These are phyloP conservation scores for Jacana jacana DNA, from an alignment of 2,113 vertebrate genomes.

Conservation along the genomic window DNA sequence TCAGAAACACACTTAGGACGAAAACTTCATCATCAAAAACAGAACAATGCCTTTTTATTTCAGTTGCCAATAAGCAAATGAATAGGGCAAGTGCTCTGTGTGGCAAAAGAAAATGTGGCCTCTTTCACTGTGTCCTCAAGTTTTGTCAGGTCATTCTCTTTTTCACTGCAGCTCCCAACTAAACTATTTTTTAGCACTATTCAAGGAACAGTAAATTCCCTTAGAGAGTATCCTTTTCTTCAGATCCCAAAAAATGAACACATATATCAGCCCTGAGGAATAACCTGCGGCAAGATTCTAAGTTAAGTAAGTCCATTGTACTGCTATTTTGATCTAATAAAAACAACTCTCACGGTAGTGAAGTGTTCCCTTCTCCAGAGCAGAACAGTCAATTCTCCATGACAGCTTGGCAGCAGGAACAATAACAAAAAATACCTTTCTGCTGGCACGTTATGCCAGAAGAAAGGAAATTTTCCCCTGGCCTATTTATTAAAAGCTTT, in stretches of 20 bases:
- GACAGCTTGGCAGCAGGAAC: slow-evolving; percentile 50
- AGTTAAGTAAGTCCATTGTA: neutral
- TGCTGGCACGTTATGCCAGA: slow-evolving; percentile 21
- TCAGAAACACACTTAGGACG: neutral
- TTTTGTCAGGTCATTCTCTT: neutral
- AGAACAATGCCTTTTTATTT: neutral
- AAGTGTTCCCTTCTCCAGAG: slow-evolving; percentile 41
- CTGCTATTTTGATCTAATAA: slow-evolving; percentile 59
- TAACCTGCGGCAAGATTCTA: slow-evolving; percentile 16
- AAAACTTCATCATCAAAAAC: neutral
- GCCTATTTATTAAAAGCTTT: slow-evolving; percentile 43
- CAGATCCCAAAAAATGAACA: neutral
- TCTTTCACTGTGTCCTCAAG: neutral
- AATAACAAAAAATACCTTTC: slow-evolving; percentile 62
- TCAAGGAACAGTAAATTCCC: neutral
- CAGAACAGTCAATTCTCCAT: slow-evolving; percentile 42
- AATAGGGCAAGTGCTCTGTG: neutral
- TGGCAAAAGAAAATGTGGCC: neutral
- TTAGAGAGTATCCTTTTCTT: neutral
- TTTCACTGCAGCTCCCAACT: neutral
- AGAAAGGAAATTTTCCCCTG: slow-evolving; percentile 48
- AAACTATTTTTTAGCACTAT: neutral
- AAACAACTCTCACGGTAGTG: slow-evolving; percentile 11
- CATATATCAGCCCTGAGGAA: neutral
- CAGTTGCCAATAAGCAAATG: neutral